Evolutionary conservation across 1,140 invertebrate genomes (phyloP).

Genomic region (Drosophila mauritiana): DNA sequence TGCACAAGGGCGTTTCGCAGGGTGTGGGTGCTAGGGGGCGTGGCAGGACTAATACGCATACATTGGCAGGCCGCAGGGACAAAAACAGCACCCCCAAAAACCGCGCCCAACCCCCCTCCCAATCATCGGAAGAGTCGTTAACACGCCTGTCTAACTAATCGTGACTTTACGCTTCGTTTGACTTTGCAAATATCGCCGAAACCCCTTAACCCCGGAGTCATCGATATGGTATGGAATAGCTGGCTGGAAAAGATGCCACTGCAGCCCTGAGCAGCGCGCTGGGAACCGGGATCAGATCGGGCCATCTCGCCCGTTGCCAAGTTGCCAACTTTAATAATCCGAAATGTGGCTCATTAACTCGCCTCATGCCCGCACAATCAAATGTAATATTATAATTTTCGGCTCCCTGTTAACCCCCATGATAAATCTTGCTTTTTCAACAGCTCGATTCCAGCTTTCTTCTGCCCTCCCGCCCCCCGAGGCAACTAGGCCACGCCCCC

Average conservation of each 20-base stretch:
- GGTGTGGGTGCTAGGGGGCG: not conserved
- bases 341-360: constrained; percentile 80
- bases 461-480: constrained; percentile 14
- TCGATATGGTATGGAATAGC: constrained; percentile 51
- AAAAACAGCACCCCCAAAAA: constrained; percentile 11
- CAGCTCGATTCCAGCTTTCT: constrained; percentile 67
- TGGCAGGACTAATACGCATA: constrained; percentile 53
- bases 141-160: constrained; percentile 84
- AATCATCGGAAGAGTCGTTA: constrained; percentile 59
- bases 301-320: constrained; percentile 31
- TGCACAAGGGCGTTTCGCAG: constrained; percentile 7
- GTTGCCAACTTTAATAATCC: constrained; percentile 69
- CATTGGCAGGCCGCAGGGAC: constrained; percentile 53
- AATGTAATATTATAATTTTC: constrained; percentile 73
- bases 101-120: not conserved
- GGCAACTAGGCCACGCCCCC: constrained; percentile 17
- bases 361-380: constrained; percentile 45
- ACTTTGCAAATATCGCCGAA: constrained; percentile 82
- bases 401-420: constrained; percentile 29
- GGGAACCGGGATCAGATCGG: constrained; percentile 14
- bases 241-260: constrained; percentile 57
- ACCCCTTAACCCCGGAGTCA: constrained; percentile 44
- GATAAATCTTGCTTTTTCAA: constrained; percentile 81
- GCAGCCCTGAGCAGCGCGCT: constrained; percentile 23
- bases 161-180: constrained; percentile 84